Conservation (phyloP, 35 echinoderm and acorn worm species). For the Heliocidaris erythrogramma region DNA sequence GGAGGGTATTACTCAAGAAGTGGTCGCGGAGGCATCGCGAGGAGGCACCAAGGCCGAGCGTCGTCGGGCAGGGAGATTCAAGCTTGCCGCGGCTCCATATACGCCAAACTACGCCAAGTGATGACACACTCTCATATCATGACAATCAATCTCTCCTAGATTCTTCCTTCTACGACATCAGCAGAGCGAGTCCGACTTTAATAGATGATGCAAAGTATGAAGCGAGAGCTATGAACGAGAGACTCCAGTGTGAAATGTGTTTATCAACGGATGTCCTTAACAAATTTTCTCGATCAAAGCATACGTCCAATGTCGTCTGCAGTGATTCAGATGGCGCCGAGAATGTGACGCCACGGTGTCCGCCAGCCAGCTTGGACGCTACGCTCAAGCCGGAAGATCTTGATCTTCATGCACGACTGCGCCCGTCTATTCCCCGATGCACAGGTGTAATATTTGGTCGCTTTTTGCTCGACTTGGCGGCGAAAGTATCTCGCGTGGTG, state of each 20-base stretch:
- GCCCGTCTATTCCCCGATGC: background rate
- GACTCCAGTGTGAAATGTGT: background rate
- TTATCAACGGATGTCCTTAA: background rate
- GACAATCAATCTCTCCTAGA: background rate
- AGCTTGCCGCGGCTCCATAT: background rate
- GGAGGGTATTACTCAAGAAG: background rate
- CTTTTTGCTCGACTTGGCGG: background rate
- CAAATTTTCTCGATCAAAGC: background rate
- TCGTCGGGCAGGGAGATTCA: background rate
- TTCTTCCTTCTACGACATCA: background rate
- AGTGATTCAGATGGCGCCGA: background rate
- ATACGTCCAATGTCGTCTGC: background rate
- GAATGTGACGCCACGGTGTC: background rate
- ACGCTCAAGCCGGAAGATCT: background rate
- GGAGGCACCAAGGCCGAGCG: background rate
- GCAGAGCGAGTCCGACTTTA: background rate
- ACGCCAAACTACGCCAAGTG: background rate
- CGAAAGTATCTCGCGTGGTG: background rate
- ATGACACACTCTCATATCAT: background rate
- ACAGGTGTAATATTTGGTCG: background rate
- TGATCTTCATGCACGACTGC: background rate
- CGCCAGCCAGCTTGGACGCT: background rate
- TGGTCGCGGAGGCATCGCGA: constrained; percentile 23
- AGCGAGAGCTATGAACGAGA: background rate
- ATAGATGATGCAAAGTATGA: background rate